Evolutionary conservation across 2,797 vertebrate species (phyloP), one percentile per base, ranked within the genome.

Genomic region (Neopelma chrysocephalum): DNA sequence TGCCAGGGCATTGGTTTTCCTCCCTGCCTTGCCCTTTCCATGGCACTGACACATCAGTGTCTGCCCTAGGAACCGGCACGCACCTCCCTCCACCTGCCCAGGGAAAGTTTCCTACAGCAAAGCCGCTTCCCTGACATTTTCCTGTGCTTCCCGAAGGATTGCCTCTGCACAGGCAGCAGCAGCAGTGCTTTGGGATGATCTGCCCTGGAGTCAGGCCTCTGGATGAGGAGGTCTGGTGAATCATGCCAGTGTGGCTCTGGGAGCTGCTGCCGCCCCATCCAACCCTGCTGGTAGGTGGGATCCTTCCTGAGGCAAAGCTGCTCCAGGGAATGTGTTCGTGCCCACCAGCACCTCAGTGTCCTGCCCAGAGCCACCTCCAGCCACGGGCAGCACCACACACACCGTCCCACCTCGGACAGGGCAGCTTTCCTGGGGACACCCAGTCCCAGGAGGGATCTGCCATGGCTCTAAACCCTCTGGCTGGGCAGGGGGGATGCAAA

Each of bases 1-100:
- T 70, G 91, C 80, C 90, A 94, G 77, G 71, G 84, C 64, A 60
- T 82, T 17, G 0, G 43, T 68, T 90, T 96, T 93, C 84, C 85
- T 71, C 57, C 65, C 76, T 0, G 5, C 31, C 43, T 70, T 91
- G 77, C 85, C 89, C 85, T 96, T 93, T 93, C 58, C 51, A 6
- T 6, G 32, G 83, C 84, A 76, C 75, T 18, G 50, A 88, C 79
- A 50, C 51, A 45, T 3, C 7, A 3, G 47, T 36, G 23, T 45
- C 61, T 72, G 80, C 43, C 43, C 45, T 57, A 47, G 54, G 45
- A 84, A 42, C 38, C 0, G 0, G 48, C 23, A 3, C 2, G 3
- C 2, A 5, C 60, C 58, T 79, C 72, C 32, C 19, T 48, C 54
- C 31, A 54, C n/a, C 80, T 36, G 58, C 69, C 60, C 22, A 5